Percentiles rank a stretch among this genome's conserved stretches.
phyloP scores from a whole-genome alignment of 2,888 invertebrate genomes.

The Unio pictorum region DNA sequence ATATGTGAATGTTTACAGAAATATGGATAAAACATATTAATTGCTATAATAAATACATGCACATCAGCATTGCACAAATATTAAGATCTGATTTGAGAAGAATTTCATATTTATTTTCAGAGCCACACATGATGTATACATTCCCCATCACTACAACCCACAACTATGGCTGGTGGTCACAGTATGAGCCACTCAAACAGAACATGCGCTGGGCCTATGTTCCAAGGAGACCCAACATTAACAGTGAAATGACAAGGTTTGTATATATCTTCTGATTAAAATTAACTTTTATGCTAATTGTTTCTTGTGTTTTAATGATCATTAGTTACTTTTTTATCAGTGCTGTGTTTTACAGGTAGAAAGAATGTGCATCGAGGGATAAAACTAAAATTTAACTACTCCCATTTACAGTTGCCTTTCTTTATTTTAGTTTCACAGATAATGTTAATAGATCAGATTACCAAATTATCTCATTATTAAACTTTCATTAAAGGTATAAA shows the following conservation, averaged over 20 bases:
- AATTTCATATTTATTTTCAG: conserved; percentile 39
- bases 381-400: not conserved
- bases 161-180: conserved; percentile 63
- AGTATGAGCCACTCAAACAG: conserved; percentile 58
- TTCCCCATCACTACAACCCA: conserved; percentile 59
- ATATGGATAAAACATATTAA: no score
- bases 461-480: no score
- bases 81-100: no score
- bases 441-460: no score
- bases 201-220: conserved; percentile 67
- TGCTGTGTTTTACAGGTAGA: not conserved
- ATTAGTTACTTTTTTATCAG: not conserved
- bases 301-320: no score
- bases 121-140: conserved; percentile 57
- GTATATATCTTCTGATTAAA: not conserved
- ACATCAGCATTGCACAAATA: no score
- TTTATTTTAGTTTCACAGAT: no score
- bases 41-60: no score
- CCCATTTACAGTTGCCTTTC: no score
- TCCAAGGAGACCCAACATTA: conserved; percentile 58
- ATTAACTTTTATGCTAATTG: no score
- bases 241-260: conserved; percentile 71
- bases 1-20: no score
- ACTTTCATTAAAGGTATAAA: no score
- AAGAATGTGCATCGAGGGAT: not conserved